Evolutionary conservation across 2,888 invertebrate species (phyloP), one percentile per base, ranked within the genome.

Genomic region (Erebia palarica): DNA sequence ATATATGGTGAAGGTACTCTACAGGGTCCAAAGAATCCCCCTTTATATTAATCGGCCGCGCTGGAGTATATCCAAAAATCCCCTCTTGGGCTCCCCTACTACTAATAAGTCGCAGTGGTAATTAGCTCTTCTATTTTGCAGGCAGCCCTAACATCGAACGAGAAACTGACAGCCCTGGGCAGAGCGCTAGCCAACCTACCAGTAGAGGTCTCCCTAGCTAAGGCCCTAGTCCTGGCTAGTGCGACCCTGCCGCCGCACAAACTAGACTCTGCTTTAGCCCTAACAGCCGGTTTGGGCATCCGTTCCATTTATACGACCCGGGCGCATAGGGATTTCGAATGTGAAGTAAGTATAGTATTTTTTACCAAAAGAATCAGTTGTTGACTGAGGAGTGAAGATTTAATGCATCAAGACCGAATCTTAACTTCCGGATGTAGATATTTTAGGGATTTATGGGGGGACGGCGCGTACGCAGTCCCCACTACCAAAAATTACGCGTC

Each of bases 201-300:
- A 0, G 98, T 99, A 0, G 99, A 99, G 84, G 96, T 99, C 68
- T 95, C 96, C 0, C 95, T 99, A 69, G 99, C 99, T 1, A 99
- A 99, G 93, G 98, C 99, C 95, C 92, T 99, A 53, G 96, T 99
- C 27, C 95, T 98, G 93, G 98, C 98, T 0, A 97, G 97, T 1
- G 95, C 98, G 9, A 98, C 98, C 74, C 95, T 97, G 74, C 97
- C 98, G 80, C 95, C 97, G 0, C 97, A 98, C 68, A 90, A 89
- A 68, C 67, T 87, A 53, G 89, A 90, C 73, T 96, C 98, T 0
- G 96, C 98, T 14, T 90, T 99, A 9, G 97, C 98, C 0, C 87
- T 99, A 42, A 97, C 99, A 0, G 98, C 99, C 0, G 97, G 97
- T 1, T 92, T 99, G 73, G 99, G 98, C 76, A 97, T 99, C 3